A percentile compares a stretch with the other conserved stretches of the same genome.
Conservation (phyloP, 2,888 invertebrate species). For the Ctena decussata region DNA sequence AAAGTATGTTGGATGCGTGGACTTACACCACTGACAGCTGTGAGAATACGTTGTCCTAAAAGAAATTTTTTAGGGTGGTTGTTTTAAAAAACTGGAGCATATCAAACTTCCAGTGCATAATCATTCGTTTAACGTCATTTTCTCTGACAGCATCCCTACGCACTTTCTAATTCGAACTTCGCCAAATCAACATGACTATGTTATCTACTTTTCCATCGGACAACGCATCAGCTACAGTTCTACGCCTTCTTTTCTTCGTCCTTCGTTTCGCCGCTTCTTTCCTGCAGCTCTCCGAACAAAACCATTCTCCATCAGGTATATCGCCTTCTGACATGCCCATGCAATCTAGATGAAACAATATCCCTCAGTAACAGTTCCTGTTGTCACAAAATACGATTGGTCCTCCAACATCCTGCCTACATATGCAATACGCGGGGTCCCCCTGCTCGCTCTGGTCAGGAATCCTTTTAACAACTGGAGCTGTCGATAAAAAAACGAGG, state of each 20-base stretch:
- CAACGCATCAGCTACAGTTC: slow-evolving; percentile 4
- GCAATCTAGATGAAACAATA: slow-evolving; percentile 48
- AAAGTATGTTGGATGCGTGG: slow-evolving; percentile 38
- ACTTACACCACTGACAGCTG: slow-evolving; percentile 47
- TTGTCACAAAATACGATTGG: slow-evolving; percentile 42
- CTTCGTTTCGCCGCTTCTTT: neutral
- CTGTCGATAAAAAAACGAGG: slow-evolving; percentile 29
- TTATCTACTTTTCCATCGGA: slow-evolving; percentile 18
- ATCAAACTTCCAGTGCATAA: slow-evolving; percentile 59
- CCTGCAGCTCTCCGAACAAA: slow-evolving; percentile 20
- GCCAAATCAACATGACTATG: slow-evolving; percentile 34
- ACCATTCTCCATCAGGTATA: slow-evolving; percentile 44
- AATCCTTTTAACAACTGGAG: slow-evolving; percentile 13
- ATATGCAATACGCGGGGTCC: slow-evolving; percentile 20
- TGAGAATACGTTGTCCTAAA: slow-evolving; percentile 39
- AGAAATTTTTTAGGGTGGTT: slow-evolving; percentile 65
- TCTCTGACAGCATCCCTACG: slow-evolving; percentile 59
- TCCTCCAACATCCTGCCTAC: slow-evolving; percentile 23
- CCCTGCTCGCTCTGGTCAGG: neutral
- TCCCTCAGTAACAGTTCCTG: slow-evolving; percentile 32
- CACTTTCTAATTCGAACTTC: slow-evolving; percentile 35
- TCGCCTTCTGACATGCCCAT: slow-evolving; percentile 32
- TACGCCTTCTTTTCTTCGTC: neutral
- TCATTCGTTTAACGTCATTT: slow-evolving; percentile 56
- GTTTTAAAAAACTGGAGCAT: slow-evolving; percentile 51